A percentile compares a stretch with the other conserved stretches of the same genome.
Conservation (phyloP, 1,140 invertebrate genomes). For the Zelostemma sp. region DNA sequence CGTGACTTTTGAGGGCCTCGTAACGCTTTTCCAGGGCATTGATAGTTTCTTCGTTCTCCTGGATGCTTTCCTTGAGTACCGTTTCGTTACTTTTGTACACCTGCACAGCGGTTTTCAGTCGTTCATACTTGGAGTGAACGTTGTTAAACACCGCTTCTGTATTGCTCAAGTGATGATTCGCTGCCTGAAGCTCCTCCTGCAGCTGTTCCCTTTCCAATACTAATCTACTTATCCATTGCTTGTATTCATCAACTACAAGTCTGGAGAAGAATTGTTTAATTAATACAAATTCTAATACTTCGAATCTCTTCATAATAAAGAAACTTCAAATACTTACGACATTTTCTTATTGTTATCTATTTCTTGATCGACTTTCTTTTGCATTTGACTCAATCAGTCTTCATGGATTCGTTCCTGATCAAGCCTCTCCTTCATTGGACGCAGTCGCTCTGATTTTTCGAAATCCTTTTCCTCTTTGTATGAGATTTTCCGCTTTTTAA, state of each 20-base stretch:
- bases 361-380: conserved; percentile 62
- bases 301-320: conserved; percentile 4
- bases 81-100: conserved; percentile 77
- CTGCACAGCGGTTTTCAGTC: conserved; percentile 74
- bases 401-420: conserved; percentile 52
- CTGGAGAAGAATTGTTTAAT: conserved; percentile 53
- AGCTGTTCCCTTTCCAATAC: conserved; percentile 68
- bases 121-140: conserved; percentile 78
- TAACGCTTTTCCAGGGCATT: conserved; percentile 75
- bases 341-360: conserved; percentile 62
- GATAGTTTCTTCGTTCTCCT: conserved; percentile 73
- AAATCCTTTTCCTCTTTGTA: conserved; percentile 54
- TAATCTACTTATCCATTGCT: conserved; percentile 76
- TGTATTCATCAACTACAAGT: conserved; percentile 75
- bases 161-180: conserved; percentile 75
- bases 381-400: conserved; percentile 46
- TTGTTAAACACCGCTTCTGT: conserved; percentile 80
- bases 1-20: conserved; percentile 74
- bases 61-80: conserved; percentile 73
- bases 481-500: conserved; percentile 58
- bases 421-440: conserved; percentile 33
- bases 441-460: too few relatives aligned
- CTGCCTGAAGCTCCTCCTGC: conserved; percentile 69
- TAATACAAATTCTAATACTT: conserved; percentile 9
- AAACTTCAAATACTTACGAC: conserved; percentile 53